These are phyloP conservation scores for Diuraphis noxia DNA, from an alignment of 1,140 invertebrate species.

Conservation along the genomic window DNA sequence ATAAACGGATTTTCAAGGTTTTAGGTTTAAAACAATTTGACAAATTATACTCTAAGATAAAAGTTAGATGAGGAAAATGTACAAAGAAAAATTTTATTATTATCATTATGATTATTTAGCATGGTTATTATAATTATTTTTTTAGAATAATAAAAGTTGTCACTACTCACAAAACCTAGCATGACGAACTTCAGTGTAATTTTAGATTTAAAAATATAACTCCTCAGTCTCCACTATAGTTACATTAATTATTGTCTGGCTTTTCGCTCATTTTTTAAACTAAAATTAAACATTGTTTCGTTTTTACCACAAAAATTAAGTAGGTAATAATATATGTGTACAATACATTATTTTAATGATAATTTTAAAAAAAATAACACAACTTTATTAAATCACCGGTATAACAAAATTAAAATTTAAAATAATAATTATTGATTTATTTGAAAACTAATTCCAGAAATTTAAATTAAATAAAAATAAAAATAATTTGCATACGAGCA, in stretches of 20 bases:
- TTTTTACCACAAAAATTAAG: not conserved
- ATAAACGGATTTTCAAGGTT: not conserved
- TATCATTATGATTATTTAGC: slow-evolving; percentile 1
- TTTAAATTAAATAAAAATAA: not conserved
- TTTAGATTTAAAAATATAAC: slow-evolving; percentile 24
- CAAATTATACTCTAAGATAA: slow-evolving; percentile 26
- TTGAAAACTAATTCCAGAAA: not conserved
- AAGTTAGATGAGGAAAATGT: not conserved
- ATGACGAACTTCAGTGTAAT: not conserved
- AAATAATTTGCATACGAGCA: not conserved
- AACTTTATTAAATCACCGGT: not conserved
- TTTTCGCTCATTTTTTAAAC: not conserved
- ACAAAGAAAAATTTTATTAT: not conserved
- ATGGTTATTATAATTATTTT: slow-evolving; percentile 4
- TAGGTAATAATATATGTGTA: not conserved
- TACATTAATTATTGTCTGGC: slow-evolving; percentile 25
- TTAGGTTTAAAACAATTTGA: slow-evolving; percentile 2
- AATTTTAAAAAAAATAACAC: not conserved
- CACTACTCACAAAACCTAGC: slow-evolving; percentile 18
- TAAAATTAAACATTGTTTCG: slow-evolving; percentile 28
- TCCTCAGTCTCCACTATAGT: not conserved
- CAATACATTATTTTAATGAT: not conserved
- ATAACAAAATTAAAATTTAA: not conserved
- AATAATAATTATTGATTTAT: not conserved
- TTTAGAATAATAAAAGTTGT: slow-evolving; percentile 27